A percentile compares a stretch with the other conserved stretches of the same genome.
These are phyloP conservation scores for Ametastegia equiseti DNA, from an alignment of 2,888 invertebrate genomes.

Conservation along the genomic window DNA sequence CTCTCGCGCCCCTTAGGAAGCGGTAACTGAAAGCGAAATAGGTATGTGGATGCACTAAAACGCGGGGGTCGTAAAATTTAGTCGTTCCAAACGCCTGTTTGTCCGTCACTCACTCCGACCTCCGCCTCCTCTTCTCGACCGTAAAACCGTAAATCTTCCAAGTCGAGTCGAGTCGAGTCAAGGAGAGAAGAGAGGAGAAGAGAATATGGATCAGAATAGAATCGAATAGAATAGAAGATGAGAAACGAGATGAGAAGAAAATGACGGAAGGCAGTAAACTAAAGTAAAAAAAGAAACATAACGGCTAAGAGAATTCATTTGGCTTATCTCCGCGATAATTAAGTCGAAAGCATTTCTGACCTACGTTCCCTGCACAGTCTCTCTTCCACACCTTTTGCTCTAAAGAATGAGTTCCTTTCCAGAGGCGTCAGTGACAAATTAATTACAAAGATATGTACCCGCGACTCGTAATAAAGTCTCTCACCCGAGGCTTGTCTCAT, in stretches of 20 bases:
- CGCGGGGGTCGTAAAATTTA: conserved; percentile 44
- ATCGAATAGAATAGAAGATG: not conserved
- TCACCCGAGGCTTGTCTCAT: too few relatives aligned
- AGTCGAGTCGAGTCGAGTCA: too few relatives aligned
- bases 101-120: conserved; percentile 14
- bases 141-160: conserved; percentile 44
- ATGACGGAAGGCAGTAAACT: not conserved
- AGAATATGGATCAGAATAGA: not conserved
- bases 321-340: conserved; percentile 30
- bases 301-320: not conserved
- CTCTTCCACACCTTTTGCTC: not conserved
- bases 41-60: conserved; percentile 38
- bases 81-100: conserved; percentile 39
- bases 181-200: conserved; percentile 25
- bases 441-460: conserved; percentile 4
- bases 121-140: conserved; percentile 21
- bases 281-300: not conserved
- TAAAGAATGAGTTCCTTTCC: not conserved
- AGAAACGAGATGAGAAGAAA: not conserved
- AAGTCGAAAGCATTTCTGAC: conserved; percentile 31
- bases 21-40: conserved; percentile 42
- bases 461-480: not conserved
- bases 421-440: not conserved
- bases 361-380: not conserved
- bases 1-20: conserved; percentile 4